phyloP scores from a whole-genome alignment of 1,140 invertebrate species.

The Drosophila rhopaloa region DNA sequence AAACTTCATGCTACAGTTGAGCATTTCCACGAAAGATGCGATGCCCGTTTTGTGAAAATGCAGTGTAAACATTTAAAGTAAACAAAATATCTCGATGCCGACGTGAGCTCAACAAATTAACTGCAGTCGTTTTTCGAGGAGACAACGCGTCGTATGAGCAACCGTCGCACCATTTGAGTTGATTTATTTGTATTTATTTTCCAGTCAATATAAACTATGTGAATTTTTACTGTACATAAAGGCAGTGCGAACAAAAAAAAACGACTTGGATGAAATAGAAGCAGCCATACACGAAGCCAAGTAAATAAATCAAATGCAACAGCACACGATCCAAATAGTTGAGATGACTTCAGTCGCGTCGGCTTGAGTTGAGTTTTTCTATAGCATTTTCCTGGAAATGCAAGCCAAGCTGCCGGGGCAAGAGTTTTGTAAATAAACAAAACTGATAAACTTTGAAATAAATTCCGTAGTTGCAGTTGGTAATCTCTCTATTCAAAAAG shows the following conservation, averaged over 20 bases:
- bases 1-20: conserved; percentile 71
- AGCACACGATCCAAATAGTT: conserved; percentile 39
- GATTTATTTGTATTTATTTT: conserved; percentile 83
- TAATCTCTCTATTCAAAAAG: conserved; percentile 35
- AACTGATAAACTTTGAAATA: conserved; percentile 38
- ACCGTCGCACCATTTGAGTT: conserved; percentile 53
- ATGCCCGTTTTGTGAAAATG: conserved; percentile 70
- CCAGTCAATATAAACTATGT: conserved; percentile 82
- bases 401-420: conserved; percentile 40
- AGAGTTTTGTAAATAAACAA: conserved; percentile 65
- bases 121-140: conserved; percentile 34
- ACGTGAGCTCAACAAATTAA: conserved; percentile 73
- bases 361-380: conserved; percentile 37
- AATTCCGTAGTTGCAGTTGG: conserved; percentile 23
- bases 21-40: conserved; percentile 73
- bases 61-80: conserved; percentile 71
- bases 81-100: conserved; percentile 52
- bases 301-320: conserved; percentile 77
- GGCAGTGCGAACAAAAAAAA: conserved; percentile 46
- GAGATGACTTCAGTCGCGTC: conserved; percentile 31
- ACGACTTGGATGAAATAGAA: conserved; percentile 22
- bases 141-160: conserved; percentile 71
- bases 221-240: conserved; percentile 81
- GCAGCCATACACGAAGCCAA: conserved; percentile 45
- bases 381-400: conserved; percentile 49